These are phyloP conservation scores for Drosophila orosa DNA, from an alignment of 1,140 invertebrate genomes.

Conservation along the genomic window DNA sequence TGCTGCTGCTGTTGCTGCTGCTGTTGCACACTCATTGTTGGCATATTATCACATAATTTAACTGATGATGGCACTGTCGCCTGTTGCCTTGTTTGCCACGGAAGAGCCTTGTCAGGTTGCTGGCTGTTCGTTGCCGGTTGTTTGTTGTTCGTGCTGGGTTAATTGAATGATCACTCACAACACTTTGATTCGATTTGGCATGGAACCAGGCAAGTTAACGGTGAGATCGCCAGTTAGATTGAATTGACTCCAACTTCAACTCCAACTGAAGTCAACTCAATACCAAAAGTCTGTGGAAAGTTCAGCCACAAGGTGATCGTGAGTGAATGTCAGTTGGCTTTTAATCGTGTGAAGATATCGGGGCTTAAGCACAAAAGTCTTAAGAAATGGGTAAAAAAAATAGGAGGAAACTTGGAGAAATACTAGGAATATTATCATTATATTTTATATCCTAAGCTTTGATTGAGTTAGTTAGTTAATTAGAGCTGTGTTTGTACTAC, in stretches of 20 bases:
- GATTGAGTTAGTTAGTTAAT: too few species aligned
- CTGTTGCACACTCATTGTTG: slow-evolving; percentile 80
- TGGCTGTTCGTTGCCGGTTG: slow-evolving; percentile 16
- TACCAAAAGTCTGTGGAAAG: slow-evolving; percentile 23
- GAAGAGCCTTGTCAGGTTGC: slow-evolving; percentile 15
- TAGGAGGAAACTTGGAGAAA: neutral
- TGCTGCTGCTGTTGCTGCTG: slow-evolving; percentile 26
- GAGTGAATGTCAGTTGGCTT: slow-evolving; percentile 42
- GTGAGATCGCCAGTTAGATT: slow-evolving; percentile 57
- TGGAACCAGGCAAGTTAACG: slow-evolving; percentile 49
- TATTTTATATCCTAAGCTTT: neutral
- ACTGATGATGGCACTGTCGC: slow-evolving; percentile 73
- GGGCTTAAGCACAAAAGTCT: neutral
- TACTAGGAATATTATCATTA: neutral
- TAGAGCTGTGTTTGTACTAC: too few species aligned
- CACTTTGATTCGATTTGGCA: slow-evolving; percentile 80
- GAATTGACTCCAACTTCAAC: slow-evolving; percentile 21
- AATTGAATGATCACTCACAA: slow-evolving; percentile 83
- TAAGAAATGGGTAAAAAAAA: neutral
- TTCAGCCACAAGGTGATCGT: slow-evolving; percentile 42
- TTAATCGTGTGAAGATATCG: slow-evolving; percentile 20
- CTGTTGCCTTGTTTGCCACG: slow-evolving; percentile 18
- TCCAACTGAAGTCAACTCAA: neutral
- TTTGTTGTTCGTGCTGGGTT: slow-evolving; percentile 65
- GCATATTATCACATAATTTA: slow-evolving; percentile 83